Conservation (phyloP, 2,797 vertebrate species). For the Meda fulgida region DNA sequence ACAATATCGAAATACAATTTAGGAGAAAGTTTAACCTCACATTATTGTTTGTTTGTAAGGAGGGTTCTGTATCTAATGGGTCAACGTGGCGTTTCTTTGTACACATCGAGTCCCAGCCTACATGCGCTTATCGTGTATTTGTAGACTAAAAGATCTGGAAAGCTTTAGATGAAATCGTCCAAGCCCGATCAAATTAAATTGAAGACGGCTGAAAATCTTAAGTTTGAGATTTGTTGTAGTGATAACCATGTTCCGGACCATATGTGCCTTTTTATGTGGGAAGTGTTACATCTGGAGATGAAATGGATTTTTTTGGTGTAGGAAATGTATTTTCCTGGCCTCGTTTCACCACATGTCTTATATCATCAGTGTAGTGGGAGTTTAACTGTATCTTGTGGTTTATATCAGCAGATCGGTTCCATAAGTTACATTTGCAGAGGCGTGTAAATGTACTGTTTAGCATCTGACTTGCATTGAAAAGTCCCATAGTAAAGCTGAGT, state of each 20-base stretch:
- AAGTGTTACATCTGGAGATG: conserved; percentile 55
- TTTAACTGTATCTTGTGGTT: conserved; percentile 18
- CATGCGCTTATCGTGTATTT: background rate
- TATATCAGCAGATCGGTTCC: background rate
- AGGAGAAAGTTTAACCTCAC: too few relatives aligned
- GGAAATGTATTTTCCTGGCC: conserved; percentile 51
- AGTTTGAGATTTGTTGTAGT: conserved; percentile 25
- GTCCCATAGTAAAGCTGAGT: background rate
- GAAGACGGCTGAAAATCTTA: conserved; percentile 29
- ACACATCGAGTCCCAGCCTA: background rate
- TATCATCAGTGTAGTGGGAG: conserved; percentile 39
- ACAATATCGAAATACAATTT: background rate
- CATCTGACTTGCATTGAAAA: conserved; percentile 11
- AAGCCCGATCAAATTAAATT: conserved; percentile 12
- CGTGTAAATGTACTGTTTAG: conserved; percentile 23
- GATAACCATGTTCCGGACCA: conserved; percentile 37
- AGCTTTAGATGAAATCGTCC: background rate
- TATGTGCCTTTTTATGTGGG: conserved; percentile 25
- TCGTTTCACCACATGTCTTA: conserved; percentile 50
- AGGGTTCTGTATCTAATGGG: background rate
- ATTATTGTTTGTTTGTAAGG: background rate
- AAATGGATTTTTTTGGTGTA: conserved; percentile 38
- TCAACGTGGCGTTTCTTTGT: conserved; percentile 34
- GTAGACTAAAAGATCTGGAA: conserved; percentile 13
- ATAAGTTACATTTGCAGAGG: background rate